Evolutionary conservation across 2,797 vertebrate species (phyloP), one percentile per base, ranked within the genome.

Genomic region (Phoebastria nigripes): DNA sequence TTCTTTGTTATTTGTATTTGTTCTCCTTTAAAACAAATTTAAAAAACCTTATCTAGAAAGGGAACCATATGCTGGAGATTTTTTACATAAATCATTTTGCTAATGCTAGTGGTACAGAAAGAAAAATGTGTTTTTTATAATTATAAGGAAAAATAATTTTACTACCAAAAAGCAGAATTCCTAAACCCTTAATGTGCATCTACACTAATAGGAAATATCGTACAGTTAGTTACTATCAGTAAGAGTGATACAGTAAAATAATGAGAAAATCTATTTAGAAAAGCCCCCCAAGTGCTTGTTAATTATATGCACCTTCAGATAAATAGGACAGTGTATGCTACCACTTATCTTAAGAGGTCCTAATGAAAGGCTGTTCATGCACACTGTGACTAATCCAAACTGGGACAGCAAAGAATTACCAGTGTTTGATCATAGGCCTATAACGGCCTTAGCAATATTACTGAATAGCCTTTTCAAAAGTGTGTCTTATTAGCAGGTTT

Each of bases 1-100:
- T 97, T 93, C 72, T 85, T 94, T 93, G 93, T 96, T 96, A 69
- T 79, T 93, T 77, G 81, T 96, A 80, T 95, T 82, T 95, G 92
- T 96, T 85, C 52, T 93, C 67, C 83, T 82, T 80, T 78, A 67
- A 96, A 92, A 56, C 15, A 54, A 82, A 46, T 12, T 39, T 6
- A 9, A 37, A 92, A 81, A 14, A 8, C 4, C 20, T 74, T 67
- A n/a, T 33, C 47, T 80, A 59, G 62, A 77, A 94, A 82, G 21
- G 71, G 59, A 93, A 70, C 33, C 9, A 14, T 35, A 16, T 47
- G 22, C n/a, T 90, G 14, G 44, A 89, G 18, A 14, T 73, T 41
- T 61, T 72, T 87, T 71, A 46, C 12, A 18, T 56, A 69, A 73
- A 67, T 89, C 9, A 20, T 80, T 51, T 90, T 82, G 11, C 35